Conservation (phyloP, 2,888 invertebrate genomes). For the Folsomia manolachei region DNA sequence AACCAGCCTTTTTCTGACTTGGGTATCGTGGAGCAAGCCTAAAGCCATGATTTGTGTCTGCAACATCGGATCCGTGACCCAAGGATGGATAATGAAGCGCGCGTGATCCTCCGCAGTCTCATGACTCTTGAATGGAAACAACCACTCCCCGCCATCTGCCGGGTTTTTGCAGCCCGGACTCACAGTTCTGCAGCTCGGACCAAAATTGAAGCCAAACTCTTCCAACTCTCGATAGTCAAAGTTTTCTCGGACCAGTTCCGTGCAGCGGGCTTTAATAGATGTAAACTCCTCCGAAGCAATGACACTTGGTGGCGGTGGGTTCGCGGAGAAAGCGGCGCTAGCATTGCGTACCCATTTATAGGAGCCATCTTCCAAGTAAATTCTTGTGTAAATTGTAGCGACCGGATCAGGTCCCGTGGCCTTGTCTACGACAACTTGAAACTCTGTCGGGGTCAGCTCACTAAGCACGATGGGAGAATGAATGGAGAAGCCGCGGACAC, state of each 20-base stretch:
- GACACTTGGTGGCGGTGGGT: not conserved
- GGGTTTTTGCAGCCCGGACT: not conserved
- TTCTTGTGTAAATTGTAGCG: not conserved
- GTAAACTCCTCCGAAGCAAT: not conserved
- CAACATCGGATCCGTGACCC: not conserved
- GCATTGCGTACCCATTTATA: conserved; percentile 13
- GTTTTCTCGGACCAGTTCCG: not conserved
- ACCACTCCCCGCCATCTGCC: not conserved
- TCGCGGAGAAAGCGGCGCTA: not conserved
- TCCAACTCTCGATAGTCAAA: not conserved
- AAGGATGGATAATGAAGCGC: not conserved
- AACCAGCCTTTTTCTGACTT: not conserved
- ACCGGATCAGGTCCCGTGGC: not conserved
- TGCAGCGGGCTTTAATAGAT: not conserved
- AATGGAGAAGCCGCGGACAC: conserved; percentile 17
- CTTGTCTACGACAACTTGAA: conserved; percentile 11
- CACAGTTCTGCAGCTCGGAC: not conserved
- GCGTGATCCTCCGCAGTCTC: not conserved
- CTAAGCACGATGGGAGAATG: conserved; percentile 13
- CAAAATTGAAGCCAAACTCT: not conserved
- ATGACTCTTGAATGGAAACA: not conserved
- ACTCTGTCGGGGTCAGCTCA: conserved; percentile 1
- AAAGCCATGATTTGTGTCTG: not conserved
- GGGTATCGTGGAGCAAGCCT: not conserved
- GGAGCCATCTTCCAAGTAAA: not conserved